A percentile compares a stretch with the other conserved stretches of the same genome.
These are phyloP conservation scores for Ptilonorhynchus violaceus DNA, from an alignment of 2,113 vertebrate genomes.

Conservation along the genomic window DNA sequence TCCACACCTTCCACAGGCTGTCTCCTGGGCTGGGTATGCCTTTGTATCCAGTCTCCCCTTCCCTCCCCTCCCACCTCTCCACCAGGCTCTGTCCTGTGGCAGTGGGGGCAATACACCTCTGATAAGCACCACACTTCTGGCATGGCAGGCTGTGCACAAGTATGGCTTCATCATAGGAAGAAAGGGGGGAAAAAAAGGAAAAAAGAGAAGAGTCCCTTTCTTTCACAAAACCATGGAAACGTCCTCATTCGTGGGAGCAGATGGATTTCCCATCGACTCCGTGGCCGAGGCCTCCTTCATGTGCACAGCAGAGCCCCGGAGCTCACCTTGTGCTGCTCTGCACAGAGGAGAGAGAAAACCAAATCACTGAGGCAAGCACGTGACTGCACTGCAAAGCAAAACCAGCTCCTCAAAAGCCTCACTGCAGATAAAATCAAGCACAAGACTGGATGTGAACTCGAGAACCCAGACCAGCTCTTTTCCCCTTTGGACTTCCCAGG, in stretches of 20 bases:
- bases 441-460: not conserved
- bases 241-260: not conserved
- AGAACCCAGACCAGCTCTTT: not conserved
- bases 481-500: not conserved
- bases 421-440: not conserved
- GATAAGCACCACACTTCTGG: conserved; percentile 12
- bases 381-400: not conserved
- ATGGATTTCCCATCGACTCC: not conserved
- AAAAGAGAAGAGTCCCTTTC: not conserved
- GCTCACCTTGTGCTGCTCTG: not conserved
- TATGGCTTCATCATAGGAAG: not conserved
- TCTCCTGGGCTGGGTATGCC: not conserved
- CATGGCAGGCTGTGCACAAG: not conserved
- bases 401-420: not conserved
- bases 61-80: not conserved
- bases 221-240: not conserved
- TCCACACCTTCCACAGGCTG: not conserved
- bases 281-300: not conserved
- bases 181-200: not conserved
- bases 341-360: not conserved
- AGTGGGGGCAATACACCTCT: not conserved
- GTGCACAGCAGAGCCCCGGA: not conserved
- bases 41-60: not conserved
- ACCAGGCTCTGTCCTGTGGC: not conserved
- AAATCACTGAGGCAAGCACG: not conserved